A percentile compares a stretch with the other conserved stretches of the same genome.
Conservation (phyloP, 2,888 invertebrate genomes). For the Willowsia nigromaculata region DNA sequence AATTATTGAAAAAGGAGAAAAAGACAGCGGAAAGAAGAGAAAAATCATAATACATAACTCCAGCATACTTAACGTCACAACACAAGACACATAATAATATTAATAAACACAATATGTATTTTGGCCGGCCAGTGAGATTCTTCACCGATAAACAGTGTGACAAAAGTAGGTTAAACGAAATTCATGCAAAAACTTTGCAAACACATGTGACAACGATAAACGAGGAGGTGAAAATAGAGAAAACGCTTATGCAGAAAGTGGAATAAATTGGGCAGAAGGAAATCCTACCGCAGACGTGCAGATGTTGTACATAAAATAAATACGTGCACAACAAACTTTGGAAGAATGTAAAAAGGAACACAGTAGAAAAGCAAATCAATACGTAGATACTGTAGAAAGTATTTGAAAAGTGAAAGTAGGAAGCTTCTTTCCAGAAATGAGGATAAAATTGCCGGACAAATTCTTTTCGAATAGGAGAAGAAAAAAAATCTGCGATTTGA, state of each 20-base stretch:
- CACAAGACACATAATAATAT: neutral
- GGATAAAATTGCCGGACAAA: neutral
- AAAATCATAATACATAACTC: neutral
- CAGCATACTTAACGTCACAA: neutral
- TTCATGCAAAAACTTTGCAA: neutral
- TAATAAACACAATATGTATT: neutral
- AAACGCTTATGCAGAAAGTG: neutral
- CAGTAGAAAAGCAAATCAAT: neutral
- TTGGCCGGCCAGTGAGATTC: neutral
- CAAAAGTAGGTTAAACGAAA: conserved; percentile 1
- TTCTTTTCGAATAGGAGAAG: neutral
- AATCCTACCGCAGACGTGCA: neutral
- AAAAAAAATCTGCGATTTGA: neutral
- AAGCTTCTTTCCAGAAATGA: neutral
- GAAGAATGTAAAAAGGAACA: neutral
- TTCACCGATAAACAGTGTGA: neutral
- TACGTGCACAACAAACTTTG: neutral
- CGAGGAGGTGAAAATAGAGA: neutral
- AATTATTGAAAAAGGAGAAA: neutral
- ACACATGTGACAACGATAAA: neutral
- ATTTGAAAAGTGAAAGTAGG: neutral
- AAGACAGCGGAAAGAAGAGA: conserved; percentile 56
- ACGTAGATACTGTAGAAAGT: neutral
- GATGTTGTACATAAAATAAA: neutral
- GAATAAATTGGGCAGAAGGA: neutral